Evolutionary conservation across 2,888 invertebrate species (phyloP), one percentile per base, ranked within the genome.

Genomic region (Tenodera sinensis): DNA sequence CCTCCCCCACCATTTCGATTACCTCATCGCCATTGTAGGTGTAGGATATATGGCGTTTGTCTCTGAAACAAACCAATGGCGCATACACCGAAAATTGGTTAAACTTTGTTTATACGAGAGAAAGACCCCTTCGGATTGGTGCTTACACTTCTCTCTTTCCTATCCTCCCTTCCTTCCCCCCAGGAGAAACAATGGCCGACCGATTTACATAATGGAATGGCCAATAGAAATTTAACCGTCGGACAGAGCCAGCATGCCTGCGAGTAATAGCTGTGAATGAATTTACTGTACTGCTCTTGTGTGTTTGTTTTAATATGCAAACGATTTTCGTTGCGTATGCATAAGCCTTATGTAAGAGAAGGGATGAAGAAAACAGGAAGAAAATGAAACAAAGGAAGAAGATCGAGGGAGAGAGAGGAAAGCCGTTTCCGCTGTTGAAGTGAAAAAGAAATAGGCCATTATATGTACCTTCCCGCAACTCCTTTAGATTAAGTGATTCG

Each of bases 161-260:
- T 71, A 25, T 25, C 30, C 25, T 30, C 34, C 81, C 87, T 9
- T 14, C 20, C 28, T 20, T 4, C 34, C 81, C 81, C 82, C 30
- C 87, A 30, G 30, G 81, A 82, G 87, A 87, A 87, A 87, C 87
- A 87, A 82, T 87, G 30, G 82, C 30, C 20, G 9, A n/a, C 30
- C 87, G 87, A 82, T 87, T 87, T 87, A 87, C 87, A 87, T 87
- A 87, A 87, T 87, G 87, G 87, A 87, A 87, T 87, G 87, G 82
- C 87, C 82, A 87, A 87, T 30, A 87, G 42, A 85, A 85, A 47
- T 27, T 47, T 85, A 85, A 47, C 47, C 25, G 85, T 15, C 54
- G 54, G 54, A 71, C 54, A 71, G 54, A 71, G 54, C 42, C 85
- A 85, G 30, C 85, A 27, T 81, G 47, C 28, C 87, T 20, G 82